Base-by-base conservation (phyloP, 2,797 vertebrate genomes). In the Falco cherrug region DNA sequence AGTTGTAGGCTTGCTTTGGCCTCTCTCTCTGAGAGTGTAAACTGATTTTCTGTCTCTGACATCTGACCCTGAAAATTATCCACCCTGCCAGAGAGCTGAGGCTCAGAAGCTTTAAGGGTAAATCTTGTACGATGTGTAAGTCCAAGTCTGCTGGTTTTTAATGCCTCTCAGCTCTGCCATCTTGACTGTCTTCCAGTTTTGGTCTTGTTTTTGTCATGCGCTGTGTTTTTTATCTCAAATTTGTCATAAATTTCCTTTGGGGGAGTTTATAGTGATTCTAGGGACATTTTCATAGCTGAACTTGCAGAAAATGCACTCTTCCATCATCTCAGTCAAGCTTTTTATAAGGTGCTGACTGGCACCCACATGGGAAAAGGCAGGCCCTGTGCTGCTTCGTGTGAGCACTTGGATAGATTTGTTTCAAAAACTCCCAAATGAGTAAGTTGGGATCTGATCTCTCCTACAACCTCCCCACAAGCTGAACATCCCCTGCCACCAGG, bases 181-280 rank as follows among this genome's bases (percentile, higher is more conserved):
- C 63, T 84, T 93, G 86, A 92, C 45, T 16, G 2, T 31, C 64
- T 91, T 95, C 94, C 84, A 81, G 82, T 69, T 95, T 67, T 89
- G 57, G 47, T n/a, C 50, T 78, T 93, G 78, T 87, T 95, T 94
- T 91, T 79, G 54, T 89, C 31, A 4, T 25, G 43, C 4, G 5
- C 54, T 48, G 37, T 26, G 45, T 26, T 87, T 92, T 94, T 70
- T 22, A 18, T 69, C 31, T 71, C 39, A 41, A 26, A 43, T 89
- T 84, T 47, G 54, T 41, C 71, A 81, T 53, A 86, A 57, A 45
- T 89, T 89, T 84, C 78, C 50, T 93, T 68, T 29, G 14, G 14
- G 28, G 33, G 33, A 56, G 22, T 64, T 79, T 35, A 53, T 16
- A 74, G 68, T 6, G 37, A 74, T 83, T 87, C 14, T 29, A 41